Conservation (phyloP, 2,797 vertebrate genomes). For the Gila robusta region DNA sequence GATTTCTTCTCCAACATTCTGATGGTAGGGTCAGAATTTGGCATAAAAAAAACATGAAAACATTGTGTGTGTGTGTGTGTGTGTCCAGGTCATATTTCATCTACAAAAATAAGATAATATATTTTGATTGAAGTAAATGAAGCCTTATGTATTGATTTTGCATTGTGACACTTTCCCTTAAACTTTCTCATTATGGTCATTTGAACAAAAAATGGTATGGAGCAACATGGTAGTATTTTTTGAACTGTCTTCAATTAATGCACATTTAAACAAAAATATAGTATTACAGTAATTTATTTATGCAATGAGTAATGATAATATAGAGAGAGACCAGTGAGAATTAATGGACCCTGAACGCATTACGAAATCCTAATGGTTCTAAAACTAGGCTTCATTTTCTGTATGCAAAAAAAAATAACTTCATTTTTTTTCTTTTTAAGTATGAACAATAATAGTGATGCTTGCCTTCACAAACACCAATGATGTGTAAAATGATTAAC, state of each 20-base stretch:
- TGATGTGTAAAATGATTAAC: constrained; percentile 1
- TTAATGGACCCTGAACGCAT: not conserved
- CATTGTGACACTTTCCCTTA: not conserved
- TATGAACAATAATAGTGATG: not conserved
- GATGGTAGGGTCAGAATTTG: too few species aligned
- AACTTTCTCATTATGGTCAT: not conserved
- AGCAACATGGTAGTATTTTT: not conserved
- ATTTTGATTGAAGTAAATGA: not conserved
- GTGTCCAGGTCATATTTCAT: not conserved
- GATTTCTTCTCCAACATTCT: too few species aligned
- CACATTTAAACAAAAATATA: not conserved
- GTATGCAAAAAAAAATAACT: not conserved
- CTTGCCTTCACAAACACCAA: not conserved
- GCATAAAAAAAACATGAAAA: too few species aligned
- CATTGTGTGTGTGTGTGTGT: too few species aligned
- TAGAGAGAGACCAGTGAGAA: not conserved
- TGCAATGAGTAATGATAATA: not conserved
- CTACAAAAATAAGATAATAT: not conserved
- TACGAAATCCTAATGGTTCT: not conserved
- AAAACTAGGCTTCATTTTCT: not conserved
- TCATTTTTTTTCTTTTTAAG: not conserved
- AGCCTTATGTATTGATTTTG: not conserved
- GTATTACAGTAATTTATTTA: not conserved
- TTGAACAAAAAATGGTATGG: not conserved
- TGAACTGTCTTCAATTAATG: not conserved